Evolutionary conservation across 2,113 vertebrate genomes (phyloP).

Genomic region (Lathamus discolor): DNA sequence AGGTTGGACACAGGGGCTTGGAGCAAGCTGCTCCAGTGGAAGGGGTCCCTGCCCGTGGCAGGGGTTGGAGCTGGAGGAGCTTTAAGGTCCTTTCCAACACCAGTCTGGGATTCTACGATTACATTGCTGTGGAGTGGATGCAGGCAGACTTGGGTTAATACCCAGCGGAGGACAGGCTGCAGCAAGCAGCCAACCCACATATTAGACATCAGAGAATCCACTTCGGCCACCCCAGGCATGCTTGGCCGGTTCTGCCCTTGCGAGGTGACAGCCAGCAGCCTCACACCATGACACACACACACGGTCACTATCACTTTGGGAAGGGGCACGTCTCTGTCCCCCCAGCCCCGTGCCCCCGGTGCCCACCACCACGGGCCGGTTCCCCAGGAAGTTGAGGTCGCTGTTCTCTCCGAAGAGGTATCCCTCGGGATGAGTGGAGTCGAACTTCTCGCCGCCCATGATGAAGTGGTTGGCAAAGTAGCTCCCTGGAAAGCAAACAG

Average conservation of each 20-base stretch:
- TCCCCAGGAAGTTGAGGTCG: slow-evolving; percentile 97
- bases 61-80: not conserved
- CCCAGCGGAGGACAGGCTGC: not conserved
- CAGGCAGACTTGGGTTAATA: not conserved
- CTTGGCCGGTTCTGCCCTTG: not conserved
- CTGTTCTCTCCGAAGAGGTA: slow-evolving; percentile 99
- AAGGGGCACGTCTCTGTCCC: rapidly evolving
- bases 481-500: slow-evolving; percentile 79
- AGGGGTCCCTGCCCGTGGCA: rapidly evolving
- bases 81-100: not conserved
- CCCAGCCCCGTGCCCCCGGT: no score
- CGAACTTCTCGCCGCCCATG: slow-evolving; percentile 99
- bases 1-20: not conserved
- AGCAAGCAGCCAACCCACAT: not conserved
- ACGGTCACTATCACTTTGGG: rapidly evolving
- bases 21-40: not conserved
- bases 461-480: slow-evolving; percentile 99
- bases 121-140: not conserved
- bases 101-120: not conserved
- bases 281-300: rapidly evolving
- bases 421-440: slow-evolving; percentile 94
- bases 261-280: not conserved
- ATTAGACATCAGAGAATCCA: not conserved
- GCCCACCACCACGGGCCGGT: slow-evolving; percentile 90
- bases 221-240: rapidly evolving